Conservation (phyloP, 2,888 invertebrate genomes). For the Rapana venosa region DNA sequence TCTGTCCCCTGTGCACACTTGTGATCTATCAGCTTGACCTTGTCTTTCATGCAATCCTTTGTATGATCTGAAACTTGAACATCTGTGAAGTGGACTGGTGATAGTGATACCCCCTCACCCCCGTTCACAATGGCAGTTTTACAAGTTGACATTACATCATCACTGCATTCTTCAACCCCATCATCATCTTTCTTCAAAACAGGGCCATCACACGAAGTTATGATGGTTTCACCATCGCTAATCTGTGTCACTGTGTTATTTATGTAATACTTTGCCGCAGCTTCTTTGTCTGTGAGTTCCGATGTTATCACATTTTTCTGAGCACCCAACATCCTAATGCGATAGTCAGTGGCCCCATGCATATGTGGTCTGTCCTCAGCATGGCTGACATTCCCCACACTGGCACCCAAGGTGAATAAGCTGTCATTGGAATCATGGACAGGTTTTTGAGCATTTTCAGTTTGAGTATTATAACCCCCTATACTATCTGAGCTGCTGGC, state of each 20-base stretch:
- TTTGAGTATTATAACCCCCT: background rate
- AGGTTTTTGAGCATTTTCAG: background rate
- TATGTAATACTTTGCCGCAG: background rate
- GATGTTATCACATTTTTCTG: background rate
- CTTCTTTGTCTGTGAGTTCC: background rate
- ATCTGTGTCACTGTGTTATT: background rate
- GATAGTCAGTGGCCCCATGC: slow-evolving; percentile 20
- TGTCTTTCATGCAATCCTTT: background rate
- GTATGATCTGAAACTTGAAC: background rate
- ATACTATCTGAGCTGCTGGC: background rate
- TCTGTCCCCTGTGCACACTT: slow-evolving; percentile 8
- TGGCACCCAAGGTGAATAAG: background rate
- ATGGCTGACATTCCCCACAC: background rate
- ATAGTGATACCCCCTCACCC: background rate
- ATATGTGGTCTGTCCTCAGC: background rate
- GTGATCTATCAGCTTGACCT: slow-evolving; percentile 21
- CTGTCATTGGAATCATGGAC: background rate
- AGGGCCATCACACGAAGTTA: background rate
- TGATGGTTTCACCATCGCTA: background rate
- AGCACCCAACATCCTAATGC: slow-evolving; percentile 18
- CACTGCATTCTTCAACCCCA: background rate
- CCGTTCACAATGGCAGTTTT: background rate
- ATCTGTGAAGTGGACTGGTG: background rate
- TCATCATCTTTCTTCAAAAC: background rate
- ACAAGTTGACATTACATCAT: background rate